Percentiles rank a stretch among this genome's conserved stretches.
Evolutionary conservation across 2,888 invertebrate species (phyloP).

Genomic region (Drosophila recens): DNA sequence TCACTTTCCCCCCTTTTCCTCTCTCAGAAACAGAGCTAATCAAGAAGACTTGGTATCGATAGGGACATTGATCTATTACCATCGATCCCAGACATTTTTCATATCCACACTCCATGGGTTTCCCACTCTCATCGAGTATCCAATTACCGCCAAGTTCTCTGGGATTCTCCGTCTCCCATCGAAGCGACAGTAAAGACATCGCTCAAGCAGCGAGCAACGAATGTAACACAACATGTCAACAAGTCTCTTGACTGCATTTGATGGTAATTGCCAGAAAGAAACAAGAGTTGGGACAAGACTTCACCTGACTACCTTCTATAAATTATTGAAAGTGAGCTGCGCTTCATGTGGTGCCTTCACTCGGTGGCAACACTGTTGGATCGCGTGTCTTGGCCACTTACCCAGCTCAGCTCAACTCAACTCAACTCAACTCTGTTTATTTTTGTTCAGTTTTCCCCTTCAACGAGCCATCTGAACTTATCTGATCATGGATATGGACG

Average conservation of each 20-base stretch:
- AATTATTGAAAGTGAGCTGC: conserved; percentile 72
- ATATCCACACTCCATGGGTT: conserved; percentile 64
- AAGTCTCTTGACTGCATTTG: conserved; percentile 77
- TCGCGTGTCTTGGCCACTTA: conserved; percentile 61
- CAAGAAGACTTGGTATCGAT: not conserved
- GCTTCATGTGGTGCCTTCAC: conserved; percentile 49
- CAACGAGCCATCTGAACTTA: conserved; percentile 5
- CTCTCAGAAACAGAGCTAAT: not conserved
- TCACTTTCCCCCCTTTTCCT: not conserved
- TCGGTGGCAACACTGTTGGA: conserved; percentile 59
- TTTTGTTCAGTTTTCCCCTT: conserved; percentile 2
- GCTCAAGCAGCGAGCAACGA: conserved; percentile 25
- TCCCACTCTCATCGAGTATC: conserved; percentile 75
- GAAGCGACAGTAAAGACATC: conserved; percentile 21
- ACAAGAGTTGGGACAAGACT: conserved; percentile 65
- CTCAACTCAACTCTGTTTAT: conserved; percentile 2
- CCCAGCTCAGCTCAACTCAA: conserved; percentile 13
- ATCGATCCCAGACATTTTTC: conserved; percentile 57
- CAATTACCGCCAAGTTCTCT: conserved; percentile 65
- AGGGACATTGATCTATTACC: conserved; percentile 63
- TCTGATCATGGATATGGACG: conserved; percentile 34
- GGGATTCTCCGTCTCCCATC: not conserved
- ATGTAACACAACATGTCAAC: conserved; percentile 73
- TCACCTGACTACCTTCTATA: conserved; percentile 80
- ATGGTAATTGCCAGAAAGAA: conserved; percentile 73